phyloP scores from a whole-genome alignment of 2,113 vertebrate species.

The Silurus glanis region DNA sequence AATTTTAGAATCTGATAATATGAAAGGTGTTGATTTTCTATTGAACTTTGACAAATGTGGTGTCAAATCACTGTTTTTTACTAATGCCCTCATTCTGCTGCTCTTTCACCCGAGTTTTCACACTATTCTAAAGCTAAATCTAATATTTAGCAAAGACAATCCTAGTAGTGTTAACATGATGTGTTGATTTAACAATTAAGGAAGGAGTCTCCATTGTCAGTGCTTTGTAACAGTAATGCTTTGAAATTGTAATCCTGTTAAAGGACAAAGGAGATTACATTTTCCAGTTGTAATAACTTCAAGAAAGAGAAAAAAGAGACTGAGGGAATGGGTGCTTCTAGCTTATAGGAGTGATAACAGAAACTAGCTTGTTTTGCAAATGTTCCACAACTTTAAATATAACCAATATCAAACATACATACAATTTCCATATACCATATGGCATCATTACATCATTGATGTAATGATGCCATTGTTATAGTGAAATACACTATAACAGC shows the following conservation, averaged over 20 bases:
- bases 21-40: neutral
- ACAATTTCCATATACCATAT: neutral
- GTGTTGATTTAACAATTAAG: neutral
- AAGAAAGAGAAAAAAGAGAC: neutral
- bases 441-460: neutral
- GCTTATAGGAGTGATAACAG: no score
- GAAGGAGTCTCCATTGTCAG: neutral
- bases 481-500: neutral
- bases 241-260: neutral
- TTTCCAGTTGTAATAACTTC: neutral
- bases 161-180: neutral
- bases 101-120: neutral
- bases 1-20: neutral
- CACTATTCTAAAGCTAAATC: neutral
- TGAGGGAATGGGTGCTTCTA: neutral
- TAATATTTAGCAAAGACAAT: neutral
- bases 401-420: neutral
- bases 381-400: neutral
- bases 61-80: neutral
- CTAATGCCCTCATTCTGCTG: neutral
- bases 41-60: neutral
- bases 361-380: no score
- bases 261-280: neutral
- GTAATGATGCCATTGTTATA: no score
- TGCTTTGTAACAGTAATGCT: neutral